Evolutionary conservation across 2,113 vertebrate species (phyloP), one percentile per base, ranked within the genome.

Genomic region (Alligator mississippiensis): DNA sequence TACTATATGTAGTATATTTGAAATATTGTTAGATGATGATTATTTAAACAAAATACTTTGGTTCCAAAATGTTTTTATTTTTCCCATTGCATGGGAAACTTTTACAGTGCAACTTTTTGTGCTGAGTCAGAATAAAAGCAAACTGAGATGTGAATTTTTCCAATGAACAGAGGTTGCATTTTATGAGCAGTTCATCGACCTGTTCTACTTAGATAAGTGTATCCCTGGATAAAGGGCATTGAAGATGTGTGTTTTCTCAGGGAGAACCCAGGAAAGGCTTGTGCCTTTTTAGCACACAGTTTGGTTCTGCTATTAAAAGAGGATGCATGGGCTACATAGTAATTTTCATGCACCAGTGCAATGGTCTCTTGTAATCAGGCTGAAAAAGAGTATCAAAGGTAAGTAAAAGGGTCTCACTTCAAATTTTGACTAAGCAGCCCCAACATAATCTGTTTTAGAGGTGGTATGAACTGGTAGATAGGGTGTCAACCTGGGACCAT

Each of bases 391-490:
- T 9, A 87, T 5, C 4, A 25, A 80, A 87, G 3, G 30, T 28
- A 27, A 90, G 3, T 3, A 34, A 72, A 72, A 72, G 18, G 58
- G 24, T 68, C 25, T 70, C 57, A 4, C 3, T 60, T 82, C 82
- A 68, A 9, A 34, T 30, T 68, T 68, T 30, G 66, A 68, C 30
- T 18, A 18, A 10, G 66, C 66, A 47, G n/a, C 28, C 14, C 11
- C 12, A 68, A 17, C 22, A 57, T 84, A 72, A 38, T 24, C 54
- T 4, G 28, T 81, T 80, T 25, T 77, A 22, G 64, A 62, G 5
- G 2, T 83, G 24, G 14, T 15, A 63, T 1, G 1, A 0, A 0
- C 19, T 81, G 81, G 4, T 70, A 80, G 60, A 38, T 9, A 58
- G 47, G 47, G 47, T 47, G 47, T 47, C 9, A 47, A 9, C 47